Conservation (phyloP, 2,113 vertebrate species). For the Scartelaos histophorus region DNA sequence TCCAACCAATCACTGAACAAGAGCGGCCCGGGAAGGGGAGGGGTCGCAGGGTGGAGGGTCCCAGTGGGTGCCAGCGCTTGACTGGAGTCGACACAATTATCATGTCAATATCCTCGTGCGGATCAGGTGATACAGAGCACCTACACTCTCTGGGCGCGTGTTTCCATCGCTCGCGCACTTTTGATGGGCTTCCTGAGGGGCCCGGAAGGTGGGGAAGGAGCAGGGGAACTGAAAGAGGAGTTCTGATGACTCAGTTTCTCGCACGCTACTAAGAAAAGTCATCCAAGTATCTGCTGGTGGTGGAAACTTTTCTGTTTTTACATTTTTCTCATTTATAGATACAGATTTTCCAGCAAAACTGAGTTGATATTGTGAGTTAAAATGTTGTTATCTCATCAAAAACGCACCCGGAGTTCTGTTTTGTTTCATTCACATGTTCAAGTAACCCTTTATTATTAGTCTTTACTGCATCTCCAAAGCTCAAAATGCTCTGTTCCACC, state of each 20-base stretch:
- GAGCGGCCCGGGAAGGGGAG: conserved; percentile 73
- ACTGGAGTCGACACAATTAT: conserved; percentile 89
- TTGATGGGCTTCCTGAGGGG: conserved; percentile 71
- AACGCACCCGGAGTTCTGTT: no score
- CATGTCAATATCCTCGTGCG: conserved; percentile 91
- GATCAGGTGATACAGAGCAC: conserved; percentile 81
- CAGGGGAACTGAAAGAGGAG: conserved; percentile 35
- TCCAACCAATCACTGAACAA: conserved; percentile 89
- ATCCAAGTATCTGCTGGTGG: neutral
- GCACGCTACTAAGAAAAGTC: neutral
- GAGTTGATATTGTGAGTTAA: no score
- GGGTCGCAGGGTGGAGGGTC: conserved; percentile 76
- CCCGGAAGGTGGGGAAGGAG: conserved; percentile 44
- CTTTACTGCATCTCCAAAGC: no score
- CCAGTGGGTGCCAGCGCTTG: conserved; percentile 84
- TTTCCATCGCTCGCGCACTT: conserved; percentile 78
- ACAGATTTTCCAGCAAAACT: no score
- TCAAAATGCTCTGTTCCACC: no score
- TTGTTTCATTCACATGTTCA: no score
- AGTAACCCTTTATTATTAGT: no score
- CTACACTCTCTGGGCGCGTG: conserved; percentile 79
- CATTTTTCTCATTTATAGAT: no score
- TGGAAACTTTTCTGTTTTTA: no score
- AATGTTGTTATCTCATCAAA: no score
- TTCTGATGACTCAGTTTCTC: conserved; percentile 30